These are phyloP conservation scores for Cabera pusaria DNA, from an alignment of 2,888 invertebrate species.

Conservation along the genomic window DNA sequence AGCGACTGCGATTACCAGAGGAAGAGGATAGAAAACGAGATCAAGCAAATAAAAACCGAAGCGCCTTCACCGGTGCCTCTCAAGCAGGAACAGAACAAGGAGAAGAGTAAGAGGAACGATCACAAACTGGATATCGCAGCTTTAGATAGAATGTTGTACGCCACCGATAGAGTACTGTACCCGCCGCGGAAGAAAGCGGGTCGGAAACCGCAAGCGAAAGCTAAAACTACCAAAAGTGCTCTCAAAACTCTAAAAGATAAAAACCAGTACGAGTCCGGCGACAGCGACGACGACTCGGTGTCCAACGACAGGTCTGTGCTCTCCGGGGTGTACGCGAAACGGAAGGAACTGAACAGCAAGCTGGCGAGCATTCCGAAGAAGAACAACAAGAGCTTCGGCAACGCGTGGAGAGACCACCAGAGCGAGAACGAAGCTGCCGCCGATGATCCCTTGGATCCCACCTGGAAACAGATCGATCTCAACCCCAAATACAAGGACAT, in stretches of 20 bases:
- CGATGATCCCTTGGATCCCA: conserved; percentile 84
- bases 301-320: conserved; percentile 67
- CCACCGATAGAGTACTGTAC: conserved; percentile 89
- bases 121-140: conserved; percentile 81
- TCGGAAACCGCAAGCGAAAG: conserved; percentile 82
- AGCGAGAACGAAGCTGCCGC: conserved; percentile 79
- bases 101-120: conserved; percentile 67
- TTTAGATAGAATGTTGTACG: conserved; percentile 87
- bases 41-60: conserved; percentile 76
- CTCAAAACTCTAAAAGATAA: conserved; percentile 73
- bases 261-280: conserved; percentile 71
- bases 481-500: conserved; percentile 86
- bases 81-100: conserved; percentile 72
- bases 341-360: conserved; percentile 77
- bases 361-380: conserved; percentile 66
- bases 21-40: conserved; percentile 70
- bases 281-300: conserved; percentile 65
- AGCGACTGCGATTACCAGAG: conserved; percentile 75
- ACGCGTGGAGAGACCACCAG: conserved; percentile 73
- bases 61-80: conserved; percentile 73
- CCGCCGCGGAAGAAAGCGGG: conserved; percentile 90
- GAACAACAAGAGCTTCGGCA: conserved; percentile 63
- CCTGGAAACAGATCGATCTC: conserved; percentile 86
- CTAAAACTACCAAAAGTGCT: conserved; percentile 56
- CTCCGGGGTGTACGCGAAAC: conserved; percentile 77